phyloP scores from a whole-genome alignment of 2,797 vertebrate genomes.

The Acestrorhynchus altus region DNA sequence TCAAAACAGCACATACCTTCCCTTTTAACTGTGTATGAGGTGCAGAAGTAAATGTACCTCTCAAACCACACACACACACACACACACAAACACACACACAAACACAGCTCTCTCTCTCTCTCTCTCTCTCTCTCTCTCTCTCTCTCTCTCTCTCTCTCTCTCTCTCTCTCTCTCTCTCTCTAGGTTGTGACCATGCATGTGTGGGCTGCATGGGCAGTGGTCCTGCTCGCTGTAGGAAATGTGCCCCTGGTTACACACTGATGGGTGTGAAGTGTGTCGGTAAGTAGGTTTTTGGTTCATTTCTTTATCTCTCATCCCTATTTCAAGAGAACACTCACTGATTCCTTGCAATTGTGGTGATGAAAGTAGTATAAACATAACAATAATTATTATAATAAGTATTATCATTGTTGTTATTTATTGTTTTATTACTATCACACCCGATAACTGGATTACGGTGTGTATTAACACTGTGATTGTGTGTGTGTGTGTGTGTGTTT shows the following conservation, averaged over 20 bases:
- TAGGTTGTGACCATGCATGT: constrained; percentile 90
- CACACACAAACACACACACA: not conserved
- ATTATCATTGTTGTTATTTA: no score
- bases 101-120: not conserved
- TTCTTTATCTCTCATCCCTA: no score
- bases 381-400: no score
- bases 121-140: not conserved
- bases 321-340: no score
- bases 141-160: constrained; percentile 15
- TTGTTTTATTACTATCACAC: no score
- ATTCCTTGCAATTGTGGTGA: no score
- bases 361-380: no score
- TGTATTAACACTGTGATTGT: not conserved
- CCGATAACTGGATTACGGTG: no score
- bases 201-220: constrained; percentile 91
- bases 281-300: constrained; percentile 65
- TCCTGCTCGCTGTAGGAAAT: constrained; percentile 90
- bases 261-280: constrained; percentile 90
- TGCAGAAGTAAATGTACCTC: constrained; percentile 94
- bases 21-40: no score
- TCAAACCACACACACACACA: not conserved
- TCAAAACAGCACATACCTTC: constrained; percentile 85
- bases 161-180: constrained; percentile 28
- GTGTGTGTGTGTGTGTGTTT: constrained; percentile 3
- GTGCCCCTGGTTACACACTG: constrained; percentile 87